Evolutionary conservation across 1,140 invertebrate species (phyloP).

Genomic region (Himalopsyche phryganea): DNA sequence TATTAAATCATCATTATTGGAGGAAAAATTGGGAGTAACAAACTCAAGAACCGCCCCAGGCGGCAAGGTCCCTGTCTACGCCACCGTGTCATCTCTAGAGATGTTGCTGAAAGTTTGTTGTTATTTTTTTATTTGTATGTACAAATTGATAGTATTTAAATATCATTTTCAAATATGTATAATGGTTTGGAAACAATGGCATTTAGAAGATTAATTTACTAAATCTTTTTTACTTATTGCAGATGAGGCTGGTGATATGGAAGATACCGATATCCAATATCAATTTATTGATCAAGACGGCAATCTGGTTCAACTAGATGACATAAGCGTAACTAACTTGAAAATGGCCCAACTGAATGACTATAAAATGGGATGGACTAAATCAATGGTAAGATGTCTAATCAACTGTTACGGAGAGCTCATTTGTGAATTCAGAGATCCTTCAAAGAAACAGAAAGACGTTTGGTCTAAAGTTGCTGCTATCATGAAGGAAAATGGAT

Average conservation of each 20-base stretch:
- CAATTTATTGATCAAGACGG: conserved; percentile 3
- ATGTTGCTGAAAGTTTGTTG: too few species aligned
- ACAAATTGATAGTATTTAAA: too few species aligned
- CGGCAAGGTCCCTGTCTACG: too few species aligned
- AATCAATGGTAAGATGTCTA: conserved; percentile 12
- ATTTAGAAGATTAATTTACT: too few species aligned
- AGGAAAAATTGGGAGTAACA: too few species aligned
- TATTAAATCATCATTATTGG: too few species aligned
- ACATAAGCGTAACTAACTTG: neutral
- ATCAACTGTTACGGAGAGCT: conserved; percentile 12
- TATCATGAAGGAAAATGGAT: conserved; percentile 4
- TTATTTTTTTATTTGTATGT: too few species aligned
- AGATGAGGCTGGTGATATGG: conserved; percentile 5
- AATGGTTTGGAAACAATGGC: too few species aligned
- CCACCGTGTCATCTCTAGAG: too few species aligned
- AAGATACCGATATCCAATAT: conserved; percentile 1
- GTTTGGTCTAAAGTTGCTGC: conserved; percentile 8
- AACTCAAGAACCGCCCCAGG: too few species aligned
- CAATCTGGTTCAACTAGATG: neutral
- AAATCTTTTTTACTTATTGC: neutral
- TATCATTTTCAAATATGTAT: too few species aligned
- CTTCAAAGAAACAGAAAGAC: conserved; percentile 8
- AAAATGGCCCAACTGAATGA: neutral
- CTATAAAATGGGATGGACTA: conserved; percentile 9
- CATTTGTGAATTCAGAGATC: conserved; percentile 10